These are phyloP conservation scores for Gobiocypris rarus DNA, from an alignment of 2,113 vertebrate genomes.

Conservation along the genomic window DNA sequence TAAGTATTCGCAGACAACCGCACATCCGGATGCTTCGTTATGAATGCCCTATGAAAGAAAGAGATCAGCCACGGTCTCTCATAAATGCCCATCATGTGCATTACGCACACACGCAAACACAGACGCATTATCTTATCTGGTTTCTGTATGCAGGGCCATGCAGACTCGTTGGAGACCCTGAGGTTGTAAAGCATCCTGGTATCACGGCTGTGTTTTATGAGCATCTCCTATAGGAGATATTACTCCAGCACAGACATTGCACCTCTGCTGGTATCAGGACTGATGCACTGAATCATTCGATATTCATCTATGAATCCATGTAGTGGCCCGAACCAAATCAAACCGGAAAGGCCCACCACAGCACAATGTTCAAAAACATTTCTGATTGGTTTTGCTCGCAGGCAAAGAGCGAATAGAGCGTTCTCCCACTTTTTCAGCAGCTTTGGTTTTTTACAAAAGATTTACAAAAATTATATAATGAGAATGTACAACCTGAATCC, in stretches of 20 bases:
- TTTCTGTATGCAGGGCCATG: conserved; percentile 43
- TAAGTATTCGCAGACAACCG: conserved; percentile 42
- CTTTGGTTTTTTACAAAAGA: no score
- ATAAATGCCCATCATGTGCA: conserved; percentile 31
- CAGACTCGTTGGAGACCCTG: conserved; percentile 53
- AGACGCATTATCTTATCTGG: conserved; percentile 44
- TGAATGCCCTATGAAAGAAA: conserved; percentile 14
- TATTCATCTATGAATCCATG: not conserved
- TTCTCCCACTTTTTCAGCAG: not conserved
- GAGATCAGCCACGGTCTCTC: not conserved
- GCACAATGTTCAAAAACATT: not conserved
- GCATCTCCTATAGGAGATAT: conserved; percentile 39
- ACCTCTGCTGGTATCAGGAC: conserved; percentile 1
- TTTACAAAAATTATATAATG: no score
- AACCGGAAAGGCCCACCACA: not conserved
- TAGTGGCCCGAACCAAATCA: not conserved
- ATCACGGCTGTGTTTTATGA: conserved; percentile 41
- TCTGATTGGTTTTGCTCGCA: not conserved
- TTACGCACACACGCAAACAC: conserved; percentile 32
- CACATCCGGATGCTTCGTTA: conserved; percentile 47
- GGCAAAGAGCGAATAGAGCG: not conserved
- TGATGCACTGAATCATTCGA: conserved; percentile 13
- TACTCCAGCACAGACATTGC: conserved; percentile 1
- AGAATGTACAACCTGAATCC: no score
- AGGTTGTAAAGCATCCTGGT: conserved; percentile 39